Conservation (phyloP, 2,888 invertebrate species). For the Leucoptera coffeella region DNA sequence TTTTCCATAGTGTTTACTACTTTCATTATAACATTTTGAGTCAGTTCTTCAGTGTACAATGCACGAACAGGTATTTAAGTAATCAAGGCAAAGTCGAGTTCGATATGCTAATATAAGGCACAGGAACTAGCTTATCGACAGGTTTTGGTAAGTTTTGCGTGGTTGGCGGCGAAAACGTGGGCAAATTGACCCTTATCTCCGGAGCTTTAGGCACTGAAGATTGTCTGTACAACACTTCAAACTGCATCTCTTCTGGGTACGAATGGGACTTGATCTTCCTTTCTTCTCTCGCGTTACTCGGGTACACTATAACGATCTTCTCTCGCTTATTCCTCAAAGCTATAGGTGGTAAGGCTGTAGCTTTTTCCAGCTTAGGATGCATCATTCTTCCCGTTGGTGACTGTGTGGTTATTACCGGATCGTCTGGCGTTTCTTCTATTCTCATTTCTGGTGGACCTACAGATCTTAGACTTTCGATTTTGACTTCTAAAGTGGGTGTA, state of each 20-base stretch:
- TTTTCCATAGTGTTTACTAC: too few relatives aligned
- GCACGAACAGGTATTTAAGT: too few relatives aligned
- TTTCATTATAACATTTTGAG: too few relatives aligned
- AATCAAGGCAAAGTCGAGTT: too few relatives aligned
- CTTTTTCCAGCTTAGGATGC: slow-evolving; percentile 26
- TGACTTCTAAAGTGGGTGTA: slow-evolving; percentile 44
- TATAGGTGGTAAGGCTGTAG: slow-evolving; percentile 36
- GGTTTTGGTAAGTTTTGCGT: slow-evolving; percentile 9
- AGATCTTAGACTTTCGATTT: slow-evolving; percentile 32
- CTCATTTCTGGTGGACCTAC: slow-evolving; percentile 39
- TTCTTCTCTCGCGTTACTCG: slow-evolving; percentile 42
- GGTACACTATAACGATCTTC: slow-evolving; percentile 45
- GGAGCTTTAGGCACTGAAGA: slow-evolving; percentile 25
- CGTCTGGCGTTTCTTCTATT: slow-evolving; percentile 30
- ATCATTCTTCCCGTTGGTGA: slow-evolving; percentile 23
- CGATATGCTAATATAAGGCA: too few relatives aligned
- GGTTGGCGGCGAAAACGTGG: slow-evolving; percentile 49
- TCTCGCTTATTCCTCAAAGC: slow-evolving; percentile 33
- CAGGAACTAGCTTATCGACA: slow-evolving; percentile 21
- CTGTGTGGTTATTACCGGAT: slow-evolving; percentile 22
- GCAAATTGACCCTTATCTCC: slow-evolving; percentile 46
- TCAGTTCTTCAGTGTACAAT: too few relatives aligned
- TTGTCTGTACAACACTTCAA: slow-evolving; percentile 40
- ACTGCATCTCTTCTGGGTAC: slow-evolving; percentile 43
- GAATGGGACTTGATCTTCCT: slow-evolving; percentile 43